Evolutionary conservation across 2,888 invertebrate genomes (phyloP).

Genomic region (Troides oblongomaculatus): DNA sequence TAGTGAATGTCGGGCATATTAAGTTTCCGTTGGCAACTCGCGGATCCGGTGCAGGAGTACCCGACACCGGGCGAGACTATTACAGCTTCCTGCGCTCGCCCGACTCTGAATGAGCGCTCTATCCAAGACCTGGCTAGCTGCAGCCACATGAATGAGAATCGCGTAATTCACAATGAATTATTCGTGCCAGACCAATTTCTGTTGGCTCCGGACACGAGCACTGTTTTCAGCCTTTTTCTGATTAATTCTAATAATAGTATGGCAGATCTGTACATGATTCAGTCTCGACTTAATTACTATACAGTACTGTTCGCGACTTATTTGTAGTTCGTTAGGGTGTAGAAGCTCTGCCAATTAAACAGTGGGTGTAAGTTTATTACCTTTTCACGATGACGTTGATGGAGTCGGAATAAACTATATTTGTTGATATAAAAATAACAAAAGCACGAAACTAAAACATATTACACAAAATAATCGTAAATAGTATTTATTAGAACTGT

Average conservation of each 20-base stretch:
- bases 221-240: conserved; percentile 69
- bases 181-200: conserved; percentile 72
- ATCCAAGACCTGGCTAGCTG: conserved; percentile 47
- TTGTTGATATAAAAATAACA: too few relatives aligned
- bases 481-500: too few relatives aligned
- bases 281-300: conserved; percentile 55
- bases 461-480: too few relatives aligned
- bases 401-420: too few relatives aligned
- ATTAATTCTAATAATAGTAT: conserved; percentile 78
- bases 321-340: conserved; percentile 49
- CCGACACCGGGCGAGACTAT: conserved; percentile 53
- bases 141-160: conserved; percentile 62
- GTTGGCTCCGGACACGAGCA: conserved; percentile 68
- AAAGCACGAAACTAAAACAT: too few relatives aligned
- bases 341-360: conserved; percentile 43
- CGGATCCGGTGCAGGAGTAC: conserved; percentile 64
- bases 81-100: conserved; percentile 68
- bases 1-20: conserved; percentile 21
- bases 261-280: conserved; percentile 67
- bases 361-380: conserved; percentile 41
- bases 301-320: conserved; percentile 55
- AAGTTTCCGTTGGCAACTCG: conserved; percentile 41
- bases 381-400: conserved; percentile 21
- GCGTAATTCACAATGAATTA: conserved; percentile 67
- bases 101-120: conserved; percentile 52